Evolutionary conservation across 2,113 vertebrate species (phyloP).

Genomic region (Cyphomyrus plagiostoma): DNA sequence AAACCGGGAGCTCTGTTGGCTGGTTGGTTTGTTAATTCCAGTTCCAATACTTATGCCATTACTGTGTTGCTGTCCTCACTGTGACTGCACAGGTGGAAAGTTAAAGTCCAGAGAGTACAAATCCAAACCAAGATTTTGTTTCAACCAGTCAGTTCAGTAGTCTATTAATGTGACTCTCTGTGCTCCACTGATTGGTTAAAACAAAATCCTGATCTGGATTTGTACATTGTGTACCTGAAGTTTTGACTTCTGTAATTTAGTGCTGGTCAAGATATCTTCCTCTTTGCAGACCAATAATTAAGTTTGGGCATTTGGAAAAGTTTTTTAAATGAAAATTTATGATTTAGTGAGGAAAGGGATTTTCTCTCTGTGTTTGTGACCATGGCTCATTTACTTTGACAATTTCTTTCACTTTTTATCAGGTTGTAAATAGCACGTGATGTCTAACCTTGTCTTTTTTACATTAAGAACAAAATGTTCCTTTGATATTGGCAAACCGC

Average conservation of each 20-base stretch:
- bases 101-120: no score
- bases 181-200: no score
- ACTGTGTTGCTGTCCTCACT: background rate
- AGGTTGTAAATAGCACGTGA: background rate
- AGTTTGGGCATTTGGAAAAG: background rate
- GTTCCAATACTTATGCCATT: background rate
- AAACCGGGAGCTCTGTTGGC: constrained; percentile 12
- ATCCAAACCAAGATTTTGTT: no score
- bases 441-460: background rate
- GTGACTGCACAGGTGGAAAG: background rate
- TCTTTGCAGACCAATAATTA: background rate
- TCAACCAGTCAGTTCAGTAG: no score
- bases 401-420: background rate
- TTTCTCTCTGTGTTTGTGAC: background rate
- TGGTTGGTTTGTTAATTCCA: background rate
- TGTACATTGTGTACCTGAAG: no score
- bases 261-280: background rate
- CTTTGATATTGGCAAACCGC: background rate
- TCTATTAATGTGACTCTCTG: no score
- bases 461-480: background rate
- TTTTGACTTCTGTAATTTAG: background rate
- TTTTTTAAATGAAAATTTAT: background rate
- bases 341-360: background rate
- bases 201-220: no score
- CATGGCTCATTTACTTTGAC: background rate